Evolutionary conservation across 1,140 invertebrate genomes (phyloP).

Genomic region (Reticulitermes speratus): DNA sequence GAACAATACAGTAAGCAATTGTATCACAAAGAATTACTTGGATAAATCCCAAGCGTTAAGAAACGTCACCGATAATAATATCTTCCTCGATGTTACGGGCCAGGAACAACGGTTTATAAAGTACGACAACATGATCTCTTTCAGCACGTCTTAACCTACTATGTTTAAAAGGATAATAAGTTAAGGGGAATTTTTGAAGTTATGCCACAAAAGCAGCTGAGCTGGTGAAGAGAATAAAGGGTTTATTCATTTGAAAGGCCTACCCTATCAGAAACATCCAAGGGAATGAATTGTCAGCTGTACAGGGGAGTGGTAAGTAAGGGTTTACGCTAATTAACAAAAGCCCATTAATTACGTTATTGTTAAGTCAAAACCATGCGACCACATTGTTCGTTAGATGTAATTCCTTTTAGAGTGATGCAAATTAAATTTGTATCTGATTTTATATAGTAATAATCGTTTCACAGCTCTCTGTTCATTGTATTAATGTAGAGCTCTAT

Average conservation of each 20-base stretch:
- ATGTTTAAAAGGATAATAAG: neutral
- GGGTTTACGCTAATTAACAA: neutral
- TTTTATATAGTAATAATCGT: neutral
- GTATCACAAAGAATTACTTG: neutral
- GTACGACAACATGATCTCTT: neutral
- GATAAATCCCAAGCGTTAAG: neutral
- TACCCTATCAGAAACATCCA: neutral
- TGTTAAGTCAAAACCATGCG: neutral
- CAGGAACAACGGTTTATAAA: neutral
- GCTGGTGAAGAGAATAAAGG: neutral
- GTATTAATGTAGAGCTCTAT: no score
- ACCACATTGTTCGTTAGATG: neutral
- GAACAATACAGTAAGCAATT: neutral
- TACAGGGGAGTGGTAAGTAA: neutral
- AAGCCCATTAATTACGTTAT: neutral
- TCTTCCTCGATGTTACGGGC: neutral
- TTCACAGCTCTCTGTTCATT: neutral
- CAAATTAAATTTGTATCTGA: neutral
- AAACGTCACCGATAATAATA: neutral
- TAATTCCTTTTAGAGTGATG: neutral
- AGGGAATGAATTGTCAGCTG: neutral
- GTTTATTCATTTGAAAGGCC: neutral
- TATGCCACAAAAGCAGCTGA: neutral
- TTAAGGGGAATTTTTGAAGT: neutral
- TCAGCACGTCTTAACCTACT: neutral